Conservation (phyloP, 1,140 invertebrate species). For the Leptinotarsa lineolata region DNA sequence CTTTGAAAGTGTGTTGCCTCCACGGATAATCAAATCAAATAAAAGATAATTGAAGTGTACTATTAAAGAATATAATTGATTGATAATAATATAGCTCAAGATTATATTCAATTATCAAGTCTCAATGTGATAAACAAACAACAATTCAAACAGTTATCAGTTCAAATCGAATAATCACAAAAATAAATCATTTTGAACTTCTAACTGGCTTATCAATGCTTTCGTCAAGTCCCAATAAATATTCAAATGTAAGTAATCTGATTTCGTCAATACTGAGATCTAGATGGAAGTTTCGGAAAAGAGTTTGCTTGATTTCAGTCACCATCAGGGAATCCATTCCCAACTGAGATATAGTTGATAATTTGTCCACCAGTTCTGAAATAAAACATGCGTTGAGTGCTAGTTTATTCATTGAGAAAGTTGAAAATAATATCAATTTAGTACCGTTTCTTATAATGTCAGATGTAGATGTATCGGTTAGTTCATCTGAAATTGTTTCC, state of each 20-base stretch:
- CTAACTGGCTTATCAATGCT: neutral
- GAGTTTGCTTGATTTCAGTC: slow-evolving; percentile 69
- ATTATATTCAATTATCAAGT: too few species aligned
- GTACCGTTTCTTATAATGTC: too few species aligned
- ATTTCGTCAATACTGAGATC: slow-evolving; percentile 24
- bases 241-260: slow-evolving; percentile 21
- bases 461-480: too few species aligned
- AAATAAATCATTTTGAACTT: neutral
- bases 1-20: too few species aligned
- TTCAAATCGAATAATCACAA: too few species aligned
- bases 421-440: neutral
- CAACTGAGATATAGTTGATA: slow-evolving; percentile 65
- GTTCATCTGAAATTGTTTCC: too few species aligned
- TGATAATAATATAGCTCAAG: too few species aligned
- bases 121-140: too few species aligned
- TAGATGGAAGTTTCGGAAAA: slow-evolving; percentile 62
- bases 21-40: too few species aligned
- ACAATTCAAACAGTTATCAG: too few species aligned
- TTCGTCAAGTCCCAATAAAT: neutral
- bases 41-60: too few species aligned
- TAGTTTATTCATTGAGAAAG: neutral
- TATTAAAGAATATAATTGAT: too few species aligned
- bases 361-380: slow-evolving; percentile 33
- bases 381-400: neutral
- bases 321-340: slow-evolving; percentile 73